phyloP scores from a whole-genome alignment of 1,140 invertebrate genomes.

The Solenopsis invicta region DNA sequence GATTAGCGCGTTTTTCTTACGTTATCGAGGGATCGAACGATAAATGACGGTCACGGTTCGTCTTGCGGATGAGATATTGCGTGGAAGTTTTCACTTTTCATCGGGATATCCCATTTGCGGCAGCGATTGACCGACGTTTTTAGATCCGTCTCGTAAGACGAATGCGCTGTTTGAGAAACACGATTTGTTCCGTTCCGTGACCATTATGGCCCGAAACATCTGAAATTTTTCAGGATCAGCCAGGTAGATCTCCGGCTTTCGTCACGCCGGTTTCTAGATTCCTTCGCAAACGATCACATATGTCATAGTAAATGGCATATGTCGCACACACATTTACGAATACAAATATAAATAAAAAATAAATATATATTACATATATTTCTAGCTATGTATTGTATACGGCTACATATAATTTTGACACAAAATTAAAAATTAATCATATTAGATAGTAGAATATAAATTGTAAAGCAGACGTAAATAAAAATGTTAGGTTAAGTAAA shows the following conservation, averaged over 20 bases:
- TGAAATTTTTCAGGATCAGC: conserved; percentile 71
- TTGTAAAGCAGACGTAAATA: not conserved
- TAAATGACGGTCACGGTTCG: conserved; percentile 60
- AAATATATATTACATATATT: not conserved
- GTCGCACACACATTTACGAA: not conserved
- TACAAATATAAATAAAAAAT: not conserved
- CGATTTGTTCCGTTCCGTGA: conserved; percentile 78
- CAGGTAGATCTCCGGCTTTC: conserved; percentile 69
- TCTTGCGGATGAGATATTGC: conserved; percentile 71
- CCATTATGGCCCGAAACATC: conserved; percentile 60
- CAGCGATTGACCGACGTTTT: conserved; percentile 53
- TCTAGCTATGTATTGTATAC: not conserved
- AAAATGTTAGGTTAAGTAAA: not conserved
- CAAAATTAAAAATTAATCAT: not conserved
- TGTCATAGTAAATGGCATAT: not conserved
- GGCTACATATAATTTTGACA: not conserved
- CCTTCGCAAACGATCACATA: not conserved
- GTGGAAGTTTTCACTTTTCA: conserved; percentile 73
- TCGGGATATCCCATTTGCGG: conserved; percentile 56
- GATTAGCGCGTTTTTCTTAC: conserved; percentile 59
- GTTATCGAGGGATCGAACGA: conserved; percentile 72
- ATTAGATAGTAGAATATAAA: conserved; percentile 2
- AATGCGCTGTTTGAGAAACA: conserved; percentile 75
- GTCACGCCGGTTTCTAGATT: conserved; percentile 55
- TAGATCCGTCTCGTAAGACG: conserved; percentile 47